Conservation (phyloP, 1,140 invertebrate species). For the Neomicropteryx cornuta region DNA sequence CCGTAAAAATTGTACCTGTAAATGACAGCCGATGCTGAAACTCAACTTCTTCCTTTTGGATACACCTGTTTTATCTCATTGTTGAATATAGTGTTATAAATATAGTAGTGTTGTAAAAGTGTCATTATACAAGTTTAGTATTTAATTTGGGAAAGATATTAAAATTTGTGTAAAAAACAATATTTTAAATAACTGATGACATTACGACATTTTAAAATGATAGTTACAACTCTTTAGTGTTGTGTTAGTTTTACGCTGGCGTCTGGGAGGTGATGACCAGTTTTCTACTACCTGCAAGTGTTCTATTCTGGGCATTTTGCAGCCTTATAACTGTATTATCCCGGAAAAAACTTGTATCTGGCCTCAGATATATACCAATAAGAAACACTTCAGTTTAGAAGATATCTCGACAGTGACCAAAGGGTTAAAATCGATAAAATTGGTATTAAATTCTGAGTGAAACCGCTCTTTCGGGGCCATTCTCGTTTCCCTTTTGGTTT, state of each 20-base stretch:
- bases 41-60: neutral
- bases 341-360: too few species aligned
- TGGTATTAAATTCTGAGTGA: neutral
- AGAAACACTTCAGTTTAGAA: slow-evolving; percentile 4
- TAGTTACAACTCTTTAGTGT: too few species aligned
- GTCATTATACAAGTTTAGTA: neutral
- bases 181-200: neutral
- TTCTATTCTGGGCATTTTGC: too few species aligned
- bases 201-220: too few species aligned
- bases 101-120: neutral
- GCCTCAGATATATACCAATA: too few species aligned
- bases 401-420: slow-evolving; percentile 1
- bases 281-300: too few species aligned
- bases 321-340: too few species aligned
- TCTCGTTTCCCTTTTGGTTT: neutral
- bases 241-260: too few species aligned
- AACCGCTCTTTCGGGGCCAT: neutral
- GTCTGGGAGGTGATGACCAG: too few species aligned
- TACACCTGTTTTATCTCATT: neutral
- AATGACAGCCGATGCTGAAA: neutral
- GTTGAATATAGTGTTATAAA: slow-evolving; percentile 2
- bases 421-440: neutral
- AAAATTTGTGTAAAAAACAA: neutral
- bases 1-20: slow-evolving; percentile 30
- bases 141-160: neutral